A percentile compares a stretch with the other conserved stretches of the same genome.
Evolutionary conservation across 2,797 vertebrate genomes (phyloP).

Genomic region (Alfaro cultratus): DNA sequence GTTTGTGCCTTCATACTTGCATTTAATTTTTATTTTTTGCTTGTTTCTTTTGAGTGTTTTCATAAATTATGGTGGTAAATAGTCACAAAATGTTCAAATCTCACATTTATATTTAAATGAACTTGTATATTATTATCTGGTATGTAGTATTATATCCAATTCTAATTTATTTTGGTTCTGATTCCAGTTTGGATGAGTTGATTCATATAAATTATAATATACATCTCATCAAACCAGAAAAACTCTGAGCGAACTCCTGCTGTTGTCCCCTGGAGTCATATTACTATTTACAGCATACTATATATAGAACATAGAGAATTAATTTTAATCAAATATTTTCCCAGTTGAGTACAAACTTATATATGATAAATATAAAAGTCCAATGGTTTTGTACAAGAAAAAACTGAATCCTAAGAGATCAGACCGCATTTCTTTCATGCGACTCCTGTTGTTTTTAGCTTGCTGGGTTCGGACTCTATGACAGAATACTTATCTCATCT

Average conservation of each 20-base stretch:
- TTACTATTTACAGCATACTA: not conserved
- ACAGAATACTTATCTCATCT: constrained; percentile 63
- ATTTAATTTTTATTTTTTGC: not conserved
- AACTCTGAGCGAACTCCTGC: not conserved
- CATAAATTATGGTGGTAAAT: not conserved
- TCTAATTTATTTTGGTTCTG: not conserved
- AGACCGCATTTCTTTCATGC: constrained; percentile 35
- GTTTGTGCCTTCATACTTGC: not conserved
- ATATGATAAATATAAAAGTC: not conserved
- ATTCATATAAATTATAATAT: not conserved
- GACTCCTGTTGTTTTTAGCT: constrained; percentile 61
- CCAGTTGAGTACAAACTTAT: not conserved
- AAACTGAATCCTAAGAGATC: not conserved
- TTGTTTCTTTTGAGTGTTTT: not conserved
- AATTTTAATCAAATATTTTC: not conserved
- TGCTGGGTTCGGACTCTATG: constrained; percentile 21
- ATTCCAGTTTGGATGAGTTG: not conserved
- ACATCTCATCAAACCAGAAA: not conserved
- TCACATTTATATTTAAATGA: not conserved
- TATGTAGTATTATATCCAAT: not conserved
- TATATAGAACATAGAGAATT: not conserved
- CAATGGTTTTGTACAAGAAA: not conserved
- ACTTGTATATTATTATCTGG: not conserved
- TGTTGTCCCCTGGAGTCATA: not conserved
- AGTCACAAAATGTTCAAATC: not conserved